Conservation (phyloP, 2,888 invertebrate species). For the Spodoptera exigua region DNA sequence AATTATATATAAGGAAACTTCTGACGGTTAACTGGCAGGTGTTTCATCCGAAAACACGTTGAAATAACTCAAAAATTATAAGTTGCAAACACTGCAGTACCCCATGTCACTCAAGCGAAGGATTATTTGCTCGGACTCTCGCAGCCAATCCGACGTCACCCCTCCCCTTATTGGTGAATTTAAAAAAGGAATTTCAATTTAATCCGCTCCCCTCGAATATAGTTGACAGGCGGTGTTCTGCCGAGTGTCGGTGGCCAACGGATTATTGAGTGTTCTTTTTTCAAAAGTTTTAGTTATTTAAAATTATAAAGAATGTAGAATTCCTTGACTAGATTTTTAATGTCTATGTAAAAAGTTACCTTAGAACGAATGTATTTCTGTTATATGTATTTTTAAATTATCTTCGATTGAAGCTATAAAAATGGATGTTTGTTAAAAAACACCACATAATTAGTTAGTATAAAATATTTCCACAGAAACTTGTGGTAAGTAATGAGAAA, state of each 20-base stretch:
- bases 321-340: background rate
- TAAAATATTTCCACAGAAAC: too few relatives aligned
- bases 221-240: conserved; percentile 73
- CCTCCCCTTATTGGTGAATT: conserved; percentile 87
- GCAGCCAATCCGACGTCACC: conserved; percentile 83
- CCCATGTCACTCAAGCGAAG: conserved; percentile 79
- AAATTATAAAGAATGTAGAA: conserved; percentile 17
- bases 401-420: too few relatives aligned
- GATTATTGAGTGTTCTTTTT: conserved; percentile 64
- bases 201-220: conserved; percentile 83
- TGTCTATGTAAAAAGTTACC: too few relatives aligned
- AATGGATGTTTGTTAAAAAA: too few relatives aligned
- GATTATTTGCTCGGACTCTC: conserved; percentile 82
- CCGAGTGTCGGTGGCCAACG: conserved; percentile 57
- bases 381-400: too few relatives aligned
- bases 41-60: conserved; percentile 1
- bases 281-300: conserved; percentile 47
- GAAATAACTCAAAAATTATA: conserved; percentile 36
- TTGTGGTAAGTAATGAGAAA: too few relatives aligned
- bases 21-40: conserved; percentile 1
- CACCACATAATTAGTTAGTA: too few relatives aligned
- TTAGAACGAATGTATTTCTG: too few relatives aligned
- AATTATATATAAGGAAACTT: background rate
- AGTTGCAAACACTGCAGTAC: conserved; percentile 57
- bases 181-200: conserved; percentile 87